Evolutionary conservation across 2,888 invertebrate genomes (phyloP).

Genomic region (Vandiemenella viatica): DNA sequence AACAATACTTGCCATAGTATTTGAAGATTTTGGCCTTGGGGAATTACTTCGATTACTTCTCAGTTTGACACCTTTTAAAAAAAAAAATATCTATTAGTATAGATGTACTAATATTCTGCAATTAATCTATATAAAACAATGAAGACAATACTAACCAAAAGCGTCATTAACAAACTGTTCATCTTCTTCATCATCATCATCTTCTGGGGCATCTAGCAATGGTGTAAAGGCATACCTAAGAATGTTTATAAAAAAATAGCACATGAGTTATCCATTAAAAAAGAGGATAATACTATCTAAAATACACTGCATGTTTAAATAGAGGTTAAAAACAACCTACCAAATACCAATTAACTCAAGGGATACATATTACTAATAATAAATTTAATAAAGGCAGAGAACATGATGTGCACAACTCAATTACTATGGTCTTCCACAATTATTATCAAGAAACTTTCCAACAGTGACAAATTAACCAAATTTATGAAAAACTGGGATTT

Average conservation of each 20-base stretch:
- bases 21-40: constrained; percentile 30
- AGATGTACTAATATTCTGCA: not conserved
- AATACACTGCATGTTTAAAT: not conserved
- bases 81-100: constrained; percentile 2
- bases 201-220: constrained; percentile 67
- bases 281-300: not conserved
- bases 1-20: constrained; percentile 24
- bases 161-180: constrained; percentile 76
- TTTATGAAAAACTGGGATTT: too few species aligned
- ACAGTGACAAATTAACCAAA: too few species aligned
- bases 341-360: too few species aligned
- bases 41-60: constrained; percentile 36
- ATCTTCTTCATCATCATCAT: constrained; percentile 60
- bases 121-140: constrained; percentile 5
- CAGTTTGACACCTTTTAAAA: constrained; percentile 47
- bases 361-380: too few species aligned
- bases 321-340: too few species aligned
- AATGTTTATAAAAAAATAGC: constrained; percentile 1
- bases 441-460: too few species aligned
- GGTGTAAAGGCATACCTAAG: constrained; percentile 72
- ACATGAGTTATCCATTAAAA: not conserved
- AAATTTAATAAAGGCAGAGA: too few species aligned
- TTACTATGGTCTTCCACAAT: too few species aligned
- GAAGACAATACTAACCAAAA: constrained; percentile 39
- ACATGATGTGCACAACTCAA: too few species aligned